Conservation (phyloP, 2,113 vertebrate genomes). For the Oreochromis niloticus region DNA sequence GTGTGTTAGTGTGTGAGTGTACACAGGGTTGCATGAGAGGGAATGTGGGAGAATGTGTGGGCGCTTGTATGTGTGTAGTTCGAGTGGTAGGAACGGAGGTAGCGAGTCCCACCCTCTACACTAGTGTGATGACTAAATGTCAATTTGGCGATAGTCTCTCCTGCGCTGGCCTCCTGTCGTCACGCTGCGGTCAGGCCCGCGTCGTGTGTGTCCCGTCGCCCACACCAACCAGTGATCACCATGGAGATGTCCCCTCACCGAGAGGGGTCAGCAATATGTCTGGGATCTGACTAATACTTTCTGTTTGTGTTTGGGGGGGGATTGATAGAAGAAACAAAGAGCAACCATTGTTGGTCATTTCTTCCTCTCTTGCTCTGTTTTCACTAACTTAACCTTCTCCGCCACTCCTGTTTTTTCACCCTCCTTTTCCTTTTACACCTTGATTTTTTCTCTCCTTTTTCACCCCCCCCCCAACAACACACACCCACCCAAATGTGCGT, state of each 20-base stretch:
- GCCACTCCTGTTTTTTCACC: background rate
- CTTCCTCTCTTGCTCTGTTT: background rate
- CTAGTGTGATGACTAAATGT: conserved; percentile 52
- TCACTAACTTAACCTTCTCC: background rate
- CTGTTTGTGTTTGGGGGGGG: conserved; percentile 26
- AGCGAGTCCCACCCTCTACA: conserved; percentile 36
- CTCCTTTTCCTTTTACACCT: background rate
- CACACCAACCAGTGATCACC: conserved; percentile 4
- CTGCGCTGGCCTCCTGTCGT: conserved; percentile 41
- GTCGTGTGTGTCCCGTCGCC: conserved; percentile 17
- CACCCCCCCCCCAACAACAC: background rate
- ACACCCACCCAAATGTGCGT: conserved; percentile 1
- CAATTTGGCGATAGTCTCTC: conserved; percentile 42
- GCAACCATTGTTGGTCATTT: conserved; percentile 26
- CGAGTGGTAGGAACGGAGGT: conserved; percentile 12
- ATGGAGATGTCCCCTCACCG: conserved; percentile 47
- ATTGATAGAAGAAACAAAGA: conserved; percentile 13
- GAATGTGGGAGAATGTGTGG: conserved; percentile 27
- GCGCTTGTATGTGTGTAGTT: conserved; percentile 10
- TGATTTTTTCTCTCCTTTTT: background rate
- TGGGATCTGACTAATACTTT: conserved; percentile 62
- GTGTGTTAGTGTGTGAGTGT: background rate
- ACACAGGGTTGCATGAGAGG: conserved; percentile 18
- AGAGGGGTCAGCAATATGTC: conserved; percentile 48
- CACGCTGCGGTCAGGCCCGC: conserved; percentile 7